Evolutionary conservation across 1,140 invertebrate species (phyloP).

Genomic region (Zaprionus lachaisei): DNA sequence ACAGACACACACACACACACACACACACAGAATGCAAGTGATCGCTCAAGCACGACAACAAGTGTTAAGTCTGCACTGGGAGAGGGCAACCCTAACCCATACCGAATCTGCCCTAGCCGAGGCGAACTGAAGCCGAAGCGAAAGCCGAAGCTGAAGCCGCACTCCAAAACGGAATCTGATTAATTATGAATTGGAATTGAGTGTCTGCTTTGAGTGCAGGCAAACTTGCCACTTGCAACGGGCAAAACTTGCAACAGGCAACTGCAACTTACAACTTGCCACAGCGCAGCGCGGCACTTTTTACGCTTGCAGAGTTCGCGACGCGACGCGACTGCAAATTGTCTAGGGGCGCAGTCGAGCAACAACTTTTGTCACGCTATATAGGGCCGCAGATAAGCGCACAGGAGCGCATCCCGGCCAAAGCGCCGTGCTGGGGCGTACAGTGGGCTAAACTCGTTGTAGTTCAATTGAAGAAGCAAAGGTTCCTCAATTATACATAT

Average conservation of each 20-base stretch:
- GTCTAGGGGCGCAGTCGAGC: constrained; percentile 70
- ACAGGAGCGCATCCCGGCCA: constrained; percentile 44
- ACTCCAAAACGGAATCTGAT: constrained; percentile 50
- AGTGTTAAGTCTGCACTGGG: constrained; percentile 23
- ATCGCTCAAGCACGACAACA: constrained; percentile 30
- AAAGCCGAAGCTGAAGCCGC: neutral
- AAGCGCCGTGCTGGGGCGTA: neutral
- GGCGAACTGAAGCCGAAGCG: neutral
- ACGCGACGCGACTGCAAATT: constrained; percentile 48
- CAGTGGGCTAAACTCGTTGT: neutral
- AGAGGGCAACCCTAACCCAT: neutral
- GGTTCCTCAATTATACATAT: too few relatives aligned
- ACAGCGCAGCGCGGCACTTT: constrained; percentile 58
- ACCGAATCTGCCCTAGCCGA: neutral
- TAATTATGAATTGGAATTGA: constrained; percentile 73
- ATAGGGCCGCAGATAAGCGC: constrained; percentile 42
- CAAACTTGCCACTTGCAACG: constrained; percentile 44
- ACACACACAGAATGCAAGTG: neutral
- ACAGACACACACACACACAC: neutral
- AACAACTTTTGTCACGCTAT: constrained; percentile 77
- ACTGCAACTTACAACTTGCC: constrained; percentile 36
- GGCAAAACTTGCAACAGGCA: constrained; percentile 21
- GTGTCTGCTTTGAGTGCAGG: constrained; percentile 48
- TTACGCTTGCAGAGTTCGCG: constrained; percentile 72
- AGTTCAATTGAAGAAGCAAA: neutral